Base-by-base conservation (phyloP, 2,113 vertebrate species). In the Aspiorhynchus laticeps region DNA sequence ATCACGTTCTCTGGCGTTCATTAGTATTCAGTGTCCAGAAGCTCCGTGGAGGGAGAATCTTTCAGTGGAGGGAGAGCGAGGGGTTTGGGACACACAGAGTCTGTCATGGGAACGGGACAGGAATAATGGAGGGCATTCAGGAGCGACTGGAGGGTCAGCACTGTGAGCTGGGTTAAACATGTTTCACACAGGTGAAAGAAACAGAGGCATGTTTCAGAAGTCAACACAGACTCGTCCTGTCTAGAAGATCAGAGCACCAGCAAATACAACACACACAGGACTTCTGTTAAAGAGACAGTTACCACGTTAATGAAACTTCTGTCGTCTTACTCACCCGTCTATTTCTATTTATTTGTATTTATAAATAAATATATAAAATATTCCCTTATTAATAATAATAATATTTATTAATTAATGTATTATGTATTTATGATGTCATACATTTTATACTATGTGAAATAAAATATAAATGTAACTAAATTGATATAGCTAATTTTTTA, bases 121-220 rank as follows among this genome's bases (percentile, higher is more conserved):
- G 43, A 41, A 84, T 73, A 74, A 74, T 78, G 76, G 41, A 28
- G 5, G 48, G 12, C 48, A 78, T 78, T 78, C 76, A 78, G 76
- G 8, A 21, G 31, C 28, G 2, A 17, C 74, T 76, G 41, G 2
- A 76, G 77, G 33, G 51, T 17, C 31, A 0, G 31, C 19, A 59
- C 31, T 80, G 77, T 59, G 51, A 59, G 24, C 31, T 12, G 31
- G 8, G 51, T 80, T 59, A 36, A 80, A 59, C 31, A 80, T 61
- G 77, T 61, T 61, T 80, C 77, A 80, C 33, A 38, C 21, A 80
- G 77, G 77, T 80, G 77, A 61, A 38, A 80, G 53, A 4, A 80
- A 80, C 48, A 80, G n/a, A 9, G 46, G 15, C 6, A 31, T 79
- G 77, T 79, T 79, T 79, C 48, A 36, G 8, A 78, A n/a, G 51